Conservation (phyloP, 2,113 vertebrate genomes). For the Calyptomena viridis region DNA sequence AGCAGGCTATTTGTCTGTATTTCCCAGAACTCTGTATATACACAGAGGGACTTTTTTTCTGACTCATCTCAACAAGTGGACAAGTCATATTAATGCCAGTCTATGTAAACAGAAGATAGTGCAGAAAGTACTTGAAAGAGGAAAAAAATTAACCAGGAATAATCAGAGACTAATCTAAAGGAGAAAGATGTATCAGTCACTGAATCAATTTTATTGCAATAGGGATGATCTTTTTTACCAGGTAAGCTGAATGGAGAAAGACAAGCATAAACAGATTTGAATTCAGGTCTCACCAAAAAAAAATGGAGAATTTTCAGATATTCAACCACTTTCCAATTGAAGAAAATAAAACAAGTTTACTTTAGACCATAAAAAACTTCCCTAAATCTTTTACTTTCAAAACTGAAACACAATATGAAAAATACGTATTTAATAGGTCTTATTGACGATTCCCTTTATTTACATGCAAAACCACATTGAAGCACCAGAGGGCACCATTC, state of each 20-base stretch:
- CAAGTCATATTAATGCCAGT: background rate
- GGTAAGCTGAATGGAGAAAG: background rate
- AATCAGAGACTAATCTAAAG: background rate
- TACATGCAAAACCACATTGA: background rate
- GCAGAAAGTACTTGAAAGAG: background rate
- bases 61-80: background rate
- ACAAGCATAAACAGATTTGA: background rate
- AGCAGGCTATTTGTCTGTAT: background rate
- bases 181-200: background rate
- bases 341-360: background rate
- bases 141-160: background rate
- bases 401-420: background rate
- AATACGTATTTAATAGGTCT: background rate
- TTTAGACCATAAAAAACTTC: background rate
- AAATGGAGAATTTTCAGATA: background rate
- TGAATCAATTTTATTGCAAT: background rate
- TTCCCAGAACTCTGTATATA: background rate
- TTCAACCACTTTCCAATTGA: background rate
- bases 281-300: background rate
- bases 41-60: background rate
- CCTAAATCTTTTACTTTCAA: background rate
- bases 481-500: conserved; percentile 54
- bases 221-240: background rate
- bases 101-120: background rate
- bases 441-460: background rate